Base-by-base conservation (phyloP, 2,888 invertebrate genomes). In the Limnephilus lunatus region DNA sequence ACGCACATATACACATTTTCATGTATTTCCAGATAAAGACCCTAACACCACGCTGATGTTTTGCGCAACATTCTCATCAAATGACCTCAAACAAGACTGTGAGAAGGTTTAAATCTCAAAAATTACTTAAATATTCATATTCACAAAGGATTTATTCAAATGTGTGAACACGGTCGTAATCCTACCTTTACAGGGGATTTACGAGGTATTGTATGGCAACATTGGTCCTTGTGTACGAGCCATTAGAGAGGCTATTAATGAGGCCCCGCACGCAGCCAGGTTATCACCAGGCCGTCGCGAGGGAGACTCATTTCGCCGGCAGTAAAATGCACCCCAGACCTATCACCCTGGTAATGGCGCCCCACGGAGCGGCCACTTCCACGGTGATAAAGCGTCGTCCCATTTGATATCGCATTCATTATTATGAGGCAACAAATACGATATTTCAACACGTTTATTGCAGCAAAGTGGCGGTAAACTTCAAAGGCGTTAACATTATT, bases 201-300 rank as follows among this genome's bases (percentile, higher is more conserved):
- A 85, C 12, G 35, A 44, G n/a, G 35, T 85, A 39, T 85, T 85
- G 85, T 85, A 85, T 85, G 85, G 44, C 32, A n/a, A 85, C n/a
- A 30, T 88, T n/a, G 80, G 14, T 88, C 53, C 80, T 88, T n/a
- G 31, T 48, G 44, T 32, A 53, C 31, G 30, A 31, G 53, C 39
- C 85, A 44, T 85, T 80, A 90, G n/a, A 80, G 68, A 44, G 53
- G 80, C 90, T 44, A 85, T 90, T 90, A 90, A 85, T 90, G 90
- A 86, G 48, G 81, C 90, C 30, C 90, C 25, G 39, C 85, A 90
- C 80, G 90, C 85, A 90, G 90, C 32, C 44, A 85, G 68, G 85
- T 85, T 90, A 85, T 90, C 85, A 53, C 68, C 68, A 25, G 85
- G 85, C 39, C 31, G 81, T 85, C 85, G 53, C 39, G 68, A 32